A percentile compares a stretch with the other conserved stretches of the same genome.
phyloP scores from a whole-genome alignment of 2,888 invertebrate genomes.

The Cephus nigrinus region DNA sequence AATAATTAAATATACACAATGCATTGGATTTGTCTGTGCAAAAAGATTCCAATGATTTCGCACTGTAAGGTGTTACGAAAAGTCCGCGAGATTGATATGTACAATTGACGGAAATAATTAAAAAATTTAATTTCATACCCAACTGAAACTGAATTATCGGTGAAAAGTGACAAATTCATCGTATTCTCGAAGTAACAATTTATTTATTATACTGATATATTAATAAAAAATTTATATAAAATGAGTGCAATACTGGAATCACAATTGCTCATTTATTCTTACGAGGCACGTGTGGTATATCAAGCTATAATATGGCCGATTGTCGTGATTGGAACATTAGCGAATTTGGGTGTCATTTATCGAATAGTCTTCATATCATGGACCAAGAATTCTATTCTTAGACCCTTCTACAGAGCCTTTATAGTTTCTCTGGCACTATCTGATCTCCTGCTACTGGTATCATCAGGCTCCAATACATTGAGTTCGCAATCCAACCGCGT shows the following conservation, averaged over 20 bases:
- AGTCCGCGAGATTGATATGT: not conserved
- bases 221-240: not conserved
- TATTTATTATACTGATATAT: not conserved
- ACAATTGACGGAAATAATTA: not conserved
- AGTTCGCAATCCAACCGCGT: slow-evolving; percentile 24
- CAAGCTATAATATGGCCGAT: slow-evolving; percentile 44
- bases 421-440: slow-evolving; percentile 42
- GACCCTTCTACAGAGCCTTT: slow-evolving; percentile 41
- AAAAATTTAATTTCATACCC: not conserved
- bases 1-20: not conserved
- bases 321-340: slow-evolving; percentile 37
- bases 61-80: not conserved
- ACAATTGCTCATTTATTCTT: slow-evolving; percentile 21
- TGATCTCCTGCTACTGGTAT: slow-evolving; percentile 36
- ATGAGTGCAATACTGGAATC: slow-evolving; percentile 8
- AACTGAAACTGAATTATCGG: not conserved
- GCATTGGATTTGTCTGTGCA: not conserved
- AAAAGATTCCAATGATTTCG: not conserved
- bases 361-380: slow-evolving; percentile 29
- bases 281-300: slow-evolving; percentile 30
- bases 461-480: slow-evolving; percentile 40
- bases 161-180: not conserved
- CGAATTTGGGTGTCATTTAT: slow-evolving; percentile 38
- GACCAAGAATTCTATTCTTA: slow-evolving; percentile 29
- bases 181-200: too few relatives aligned